Conservation (phyloP, 2,113 vertebrate species). For the Oxyura jamaicensis region DNA sequence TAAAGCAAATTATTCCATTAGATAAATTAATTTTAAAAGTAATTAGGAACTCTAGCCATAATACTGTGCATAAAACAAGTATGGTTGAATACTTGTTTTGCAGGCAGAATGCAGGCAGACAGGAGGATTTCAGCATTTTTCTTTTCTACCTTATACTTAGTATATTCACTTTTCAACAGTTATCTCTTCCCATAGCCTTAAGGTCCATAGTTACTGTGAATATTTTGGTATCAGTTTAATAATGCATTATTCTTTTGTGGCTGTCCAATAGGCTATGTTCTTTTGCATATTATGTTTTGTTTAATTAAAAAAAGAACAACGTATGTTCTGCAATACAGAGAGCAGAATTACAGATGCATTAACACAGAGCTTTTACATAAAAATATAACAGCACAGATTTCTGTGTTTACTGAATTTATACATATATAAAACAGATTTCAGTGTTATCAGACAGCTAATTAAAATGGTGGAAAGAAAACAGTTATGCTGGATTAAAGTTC, state of each 20-base stretch:
- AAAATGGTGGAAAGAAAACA: constrained; percentile 63
- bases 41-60: neutral
- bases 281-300: constrained; percentile 19
- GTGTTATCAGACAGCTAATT: constrained; percentile 62
- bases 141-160: neutral
- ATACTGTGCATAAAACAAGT: neutral
- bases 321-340: constrained; percentile 52
- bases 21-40: neutral
- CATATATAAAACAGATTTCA: constrained; percentile 67
- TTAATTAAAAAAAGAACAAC: constrained; percentile 51
- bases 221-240: constrained; percentile 29
- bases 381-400: constrained; percentile 69
- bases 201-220: neutral
- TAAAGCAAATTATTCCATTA: constrained; percentile 2
- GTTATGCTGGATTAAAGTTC: constrained; percentile 33
- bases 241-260: neutral
- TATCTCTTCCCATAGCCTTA: neutral
- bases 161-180: neutral
- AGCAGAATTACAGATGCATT: constrained; percentile 59
- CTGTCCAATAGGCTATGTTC: neutral
- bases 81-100: neutral
- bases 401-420: constrained; percentile 68
- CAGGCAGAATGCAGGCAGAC: neutral
- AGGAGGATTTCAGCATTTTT: neutral
- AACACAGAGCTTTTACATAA: constrained; percentile 66